These are phyloP conservation scores for Dryobates pubescens DNA, from an alignment of 2,797 vertebrate species.

Conservation along the genomic window DNA sequence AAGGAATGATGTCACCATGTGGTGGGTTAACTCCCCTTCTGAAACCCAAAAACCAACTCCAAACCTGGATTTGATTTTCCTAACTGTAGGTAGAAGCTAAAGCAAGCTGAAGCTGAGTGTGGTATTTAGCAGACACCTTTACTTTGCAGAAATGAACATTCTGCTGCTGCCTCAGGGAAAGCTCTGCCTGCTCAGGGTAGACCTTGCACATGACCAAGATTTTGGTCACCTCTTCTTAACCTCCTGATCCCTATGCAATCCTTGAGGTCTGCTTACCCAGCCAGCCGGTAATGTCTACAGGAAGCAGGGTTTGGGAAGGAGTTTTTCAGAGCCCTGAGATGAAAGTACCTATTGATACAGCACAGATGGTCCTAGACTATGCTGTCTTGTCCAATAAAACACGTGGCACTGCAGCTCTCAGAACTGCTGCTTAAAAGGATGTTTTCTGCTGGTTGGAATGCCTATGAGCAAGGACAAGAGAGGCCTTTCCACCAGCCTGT, in stretches of 20 bases:
- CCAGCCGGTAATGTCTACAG: neutral
- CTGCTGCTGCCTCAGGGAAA: neutral
- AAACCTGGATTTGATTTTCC: slow-evolving; percentile 41
- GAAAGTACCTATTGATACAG: neutral
- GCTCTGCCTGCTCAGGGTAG: neutral
- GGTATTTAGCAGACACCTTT: neutral
- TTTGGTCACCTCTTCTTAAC: slow-evolving; percentile 2
- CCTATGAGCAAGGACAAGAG: neutral
- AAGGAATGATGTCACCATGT: too few relatives aligned
- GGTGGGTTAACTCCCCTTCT: too few relatives aligned
- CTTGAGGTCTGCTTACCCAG: neutral
- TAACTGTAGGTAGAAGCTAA: slow-evolving; percentile 31
- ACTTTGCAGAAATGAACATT: neutral
- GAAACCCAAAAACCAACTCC: too few relatives aligned
- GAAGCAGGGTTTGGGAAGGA: neutral
- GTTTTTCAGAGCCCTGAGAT: neutral
- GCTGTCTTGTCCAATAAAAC: neutral
- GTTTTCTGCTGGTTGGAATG: neutral
- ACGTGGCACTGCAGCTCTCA: neutral
- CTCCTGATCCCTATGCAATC: neutral
- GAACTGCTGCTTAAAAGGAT: neutral
- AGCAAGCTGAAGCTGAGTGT: slow-evolving; percentile 9
- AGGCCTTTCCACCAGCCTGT: neutral
- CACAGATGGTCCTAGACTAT: neutral
- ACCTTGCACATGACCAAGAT: neutral